Conservation (phyloP, 2,113 vertebrate species). For the Pteropus alecto region DNA sequence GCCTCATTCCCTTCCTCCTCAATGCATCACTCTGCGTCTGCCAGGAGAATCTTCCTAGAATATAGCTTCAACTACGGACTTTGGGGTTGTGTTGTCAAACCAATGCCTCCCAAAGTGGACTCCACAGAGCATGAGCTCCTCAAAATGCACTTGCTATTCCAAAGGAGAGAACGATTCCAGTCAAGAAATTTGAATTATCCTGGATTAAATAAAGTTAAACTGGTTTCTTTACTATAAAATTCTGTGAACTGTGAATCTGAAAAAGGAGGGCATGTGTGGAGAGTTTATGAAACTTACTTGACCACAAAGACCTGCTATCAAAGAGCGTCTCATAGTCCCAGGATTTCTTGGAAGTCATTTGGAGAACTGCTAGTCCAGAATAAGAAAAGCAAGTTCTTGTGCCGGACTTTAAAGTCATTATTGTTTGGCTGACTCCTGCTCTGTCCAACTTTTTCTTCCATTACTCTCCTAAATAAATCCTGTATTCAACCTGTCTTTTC, state of each 20-base stretch:
- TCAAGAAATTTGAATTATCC: not conserved
- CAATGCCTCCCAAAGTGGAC: not conserved
- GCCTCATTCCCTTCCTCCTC: not conserved
- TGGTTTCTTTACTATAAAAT: not conserved
- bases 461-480: not conserved
- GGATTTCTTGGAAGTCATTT: not conserved
- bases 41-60: not conserved
- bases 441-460: not conserved
- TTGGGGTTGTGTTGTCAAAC: not conserved
- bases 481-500: not conserved
- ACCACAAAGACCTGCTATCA: not conserved
- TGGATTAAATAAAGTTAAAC: not conserved
- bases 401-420: not conserved
- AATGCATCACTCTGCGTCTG: not conserved
- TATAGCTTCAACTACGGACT: not conserved
- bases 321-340: not conserved
- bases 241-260: not conserved
- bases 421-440: not conserved
- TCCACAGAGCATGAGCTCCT: not conserved
- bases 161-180: not conserved
- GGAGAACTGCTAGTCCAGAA: not conserved
- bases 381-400: not conserved
- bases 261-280: not conserved
- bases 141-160: not conserved
- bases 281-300: not conserved